A percentile compares a stretch with the other conserved stretches of the same genome.
These are phyloP conservation scores for Toxotes chatareus DNA, from an alignment of 2,113 vertebrate species.

Conservation along the genomic window DNA sequence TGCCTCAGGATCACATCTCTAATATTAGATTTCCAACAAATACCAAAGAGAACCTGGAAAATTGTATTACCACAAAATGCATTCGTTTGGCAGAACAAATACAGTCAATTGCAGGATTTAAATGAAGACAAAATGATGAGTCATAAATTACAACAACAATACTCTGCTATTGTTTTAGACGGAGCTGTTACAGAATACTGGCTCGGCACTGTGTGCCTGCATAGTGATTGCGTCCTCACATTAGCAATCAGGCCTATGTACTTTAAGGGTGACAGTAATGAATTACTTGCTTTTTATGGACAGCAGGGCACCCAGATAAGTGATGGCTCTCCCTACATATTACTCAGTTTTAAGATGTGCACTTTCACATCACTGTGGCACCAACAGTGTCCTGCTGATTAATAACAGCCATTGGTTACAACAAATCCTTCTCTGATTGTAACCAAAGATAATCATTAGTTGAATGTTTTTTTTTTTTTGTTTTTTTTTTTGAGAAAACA, in stretches of 20 bases:
- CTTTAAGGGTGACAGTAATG: constrained; percentile 69
- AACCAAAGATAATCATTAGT: constrained; percentile 19
- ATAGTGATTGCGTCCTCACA: constrained; percentile 52
- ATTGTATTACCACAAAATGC: neutral
- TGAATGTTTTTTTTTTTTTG: neutral
- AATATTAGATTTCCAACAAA: constrained; percentile 63
- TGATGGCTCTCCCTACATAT: constrained; percentile 62
- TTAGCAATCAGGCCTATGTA: constrained; percentile 64
- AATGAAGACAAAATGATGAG: constrained; percentile 14
- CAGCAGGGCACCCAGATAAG: constrained; percentile 58
- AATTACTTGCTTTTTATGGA: constrained; percentile 71
- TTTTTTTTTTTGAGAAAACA: neutral
- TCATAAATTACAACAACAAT: constrained; percentile 16
- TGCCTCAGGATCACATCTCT: constrained; percentile 60
- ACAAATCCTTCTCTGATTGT: constrained; percentile 10
- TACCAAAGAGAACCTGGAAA: constrained; percentile 17
- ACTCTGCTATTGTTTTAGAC: neutral
- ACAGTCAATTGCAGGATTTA: neutral
- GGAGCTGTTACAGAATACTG: constrained; percentile 12
- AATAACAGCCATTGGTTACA: constrained; percentile 20
- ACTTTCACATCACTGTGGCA: constrained; percentile 48
- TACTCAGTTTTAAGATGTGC: constrained; percentile 58
- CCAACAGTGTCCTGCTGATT: constrained; percentile 43
- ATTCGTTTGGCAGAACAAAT: constrained; percentile 6
- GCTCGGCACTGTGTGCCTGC: constrained; percentile 7